Evolutionary conservation across 2,888 invertebrate species (phyloP), one percentile per base, ranked within the genome.

Genomic region (Spisula subtruncata): DNA sequence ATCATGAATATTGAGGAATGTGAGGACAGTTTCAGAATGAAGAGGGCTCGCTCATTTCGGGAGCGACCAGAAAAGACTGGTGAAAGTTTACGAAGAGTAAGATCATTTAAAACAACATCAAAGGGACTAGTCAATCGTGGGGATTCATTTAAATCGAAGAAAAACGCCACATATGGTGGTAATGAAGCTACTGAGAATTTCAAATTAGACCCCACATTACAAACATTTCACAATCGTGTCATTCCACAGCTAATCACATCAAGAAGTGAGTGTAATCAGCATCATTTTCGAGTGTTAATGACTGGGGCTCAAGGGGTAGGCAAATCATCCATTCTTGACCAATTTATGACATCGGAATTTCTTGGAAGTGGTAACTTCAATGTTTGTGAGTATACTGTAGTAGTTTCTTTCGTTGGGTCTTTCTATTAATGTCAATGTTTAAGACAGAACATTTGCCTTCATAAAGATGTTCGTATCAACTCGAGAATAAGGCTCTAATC

Each of bases 61-160:
- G 87, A 87, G 35, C 83, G 87, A 6, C 56, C 82, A 14, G 87
- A 87, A 79, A 87, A 41, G 56, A 25, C 51, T 25, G 83, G 88
- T 29, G 88, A 90, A 86, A 82, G 81, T 25, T 80, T 93, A 0
- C 88, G 90, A 96, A 97, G 99, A 93, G 98, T 99, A 93, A 97
- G 99, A 94, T 99, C 99, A 97, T 99, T 99, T 97, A 98, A 98
- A 95, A 99, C 99, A 95, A 99, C 99, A 51, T 98, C 98, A 96
- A 98, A 98, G 96, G 98, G 99, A 32, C 86, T 93, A 16, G 89
- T 91, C 48, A 99, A 99, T 97, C 97, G 99, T 81, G 99, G 99
- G 0, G 99, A 99, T 97, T 98, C 99, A 16, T 97, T 99, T 92
- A 98, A 98, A 95, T 98, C 98, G 93, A 82, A 60, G 18, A 97